Evolutionary conservation across 2,888 invertebrate species (phyloP), one percentile per base, ranked within the genome.

Genomic region (Synanthedon formicaeformis): DNA sequence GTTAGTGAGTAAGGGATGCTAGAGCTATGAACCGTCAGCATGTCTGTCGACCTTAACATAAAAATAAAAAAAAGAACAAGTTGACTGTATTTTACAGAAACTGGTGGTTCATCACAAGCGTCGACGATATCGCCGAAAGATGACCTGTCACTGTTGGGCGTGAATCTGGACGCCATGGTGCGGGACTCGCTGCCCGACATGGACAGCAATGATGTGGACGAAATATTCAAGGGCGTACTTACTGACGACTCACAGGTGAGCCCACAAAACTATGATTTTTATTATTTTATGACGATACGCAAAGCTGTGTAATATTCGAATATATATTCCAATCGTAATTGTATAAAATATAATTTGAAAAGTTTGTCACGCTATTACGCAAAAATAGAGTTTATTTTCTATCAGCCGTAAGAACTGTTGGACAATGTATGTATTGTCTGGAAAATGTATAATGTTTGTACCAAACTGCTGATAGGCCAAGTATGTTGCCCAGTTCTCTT

Each of bases 171-270:
- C 67, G 91, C 92, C 1, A 93, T 92, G 89, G 92, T 91, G 53
- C 83, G 90, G 40, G 91, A 91, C 57, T 87, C 91, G 2, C 79
- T 96, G 55, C 93, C 95, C 1, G 95, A 94, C 64, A 96, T 96
- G 90, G 96, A 96, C 77, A 92, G 94, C 69, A 95, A 95, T 75
- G 96, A 96, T 64, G 95, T 96, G 1, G 96, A 96, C 69, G 96
- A 96, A 76, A 93, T 96, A 68, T 95, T 97, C 79, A 96, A 96
- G 82, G 95, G 94, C 50, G 95, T 96, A 55, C 89, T 94, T 54
- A 94, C 93, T n/a, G 94, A 94, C 68, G 94, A 94, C 72, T 92
- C 92, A 10, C 88, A 89, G 83, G 88, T 86, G 1, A 10, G 10
- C 10, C 8, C 34, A 34, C 34, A 0, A 34, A 34, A 34, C 0